Evolutionary conservation across 2,888 invertebrate species (phyloP).

Genomic region (Drosophila silvestris): DNA sequence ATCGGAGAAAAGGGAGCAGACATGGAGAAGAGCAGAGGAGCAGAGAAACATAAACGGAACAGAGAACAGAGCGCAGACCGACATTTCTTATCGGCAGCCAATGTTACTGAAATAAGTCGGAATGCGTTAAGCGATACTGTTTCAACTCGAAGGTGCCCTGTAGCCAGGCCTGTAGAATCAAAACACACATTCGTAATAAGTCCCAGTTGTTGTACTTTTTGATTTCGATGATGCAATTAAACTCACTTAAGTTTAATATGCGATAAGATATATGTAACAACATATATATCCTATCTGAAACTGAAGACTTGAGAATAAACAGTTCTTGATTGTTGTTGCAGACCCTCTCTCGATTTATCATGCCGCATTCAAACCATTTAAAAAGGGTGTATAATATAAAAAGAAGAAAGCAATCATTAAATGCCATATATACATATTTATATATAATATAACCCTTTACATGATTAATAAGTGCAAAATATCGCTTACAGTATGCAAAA

Average conservation of each 20-base stretch:
- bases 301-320: not conserved
- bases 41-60: conserved; percentile 6
- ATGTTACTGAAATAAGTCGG: conserved; percentile 13
- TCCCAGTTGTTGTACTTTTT: not conserved
- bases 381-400: not conserved
- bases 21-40: not conserved
- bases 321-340: not conserved
- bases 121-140: not conserved
- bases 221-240: not conserved
- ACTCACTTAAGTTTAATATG: not conserved
- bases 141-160: not conserved
- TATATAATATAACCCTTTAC: conserved; percentile 1
- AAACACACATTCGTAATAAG: not conserved
- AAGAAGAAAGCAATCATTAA: conserved; percentile 7
- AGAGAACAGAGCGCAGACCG: conserved; percentile 57
- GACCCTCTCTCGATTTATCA: not conserved
- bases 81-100: conserved; percentile 64
- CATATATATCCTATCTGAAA: not conserved
- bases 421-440: not conserved
- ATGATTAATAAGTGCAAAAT: conserved; percentile 26
- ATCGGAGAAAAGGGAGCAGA: conserved; percentile 8
- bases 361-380: not conserved
- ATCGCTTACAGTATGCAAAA: conserved; percentile 45
- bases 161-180: not conserved
- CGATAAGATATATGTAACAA: not conserved